Evolutionary conservation across 2,888 invertebrate genomes (phyloP), one percentile per base, ranked within the genome.

Genomic region (Andricus curvator): DNA sequence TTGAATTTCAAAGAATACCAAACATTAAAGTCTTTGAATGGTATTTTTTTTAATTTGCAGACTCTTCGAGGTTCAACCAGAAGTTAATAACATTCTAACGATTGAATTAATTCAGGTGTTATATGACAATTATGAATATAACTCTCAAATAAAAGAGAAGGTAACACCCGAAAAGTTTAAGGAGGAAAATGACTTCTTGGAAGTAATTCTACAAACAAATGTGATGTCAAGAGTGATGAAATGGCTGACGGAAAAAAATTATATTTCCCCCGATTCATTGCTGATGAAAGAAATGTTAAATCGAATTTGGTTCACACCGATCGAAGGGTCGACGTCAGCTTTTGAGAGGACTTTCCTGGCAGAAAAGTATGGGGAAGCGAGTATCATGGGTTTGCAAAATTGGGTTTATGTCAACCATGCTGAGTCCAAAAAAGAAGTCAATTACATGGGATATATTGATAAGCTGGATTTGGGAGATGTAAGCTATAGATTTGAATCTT

Each of bases 281-380:
- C 95, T 95, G 77, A 96, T 96, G 88, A 94, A 95, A 82, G 96
- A 96, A 85, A 94, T 95, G 56, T 91, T 97, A 8, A 95, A 95
- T 88, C 95, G 95, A 81, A 93, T 97, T 17, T 97, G 97, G 97
- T 97, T 97, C 88, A 95, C 96, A 3, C 94, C 97, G 85, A 96
- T 96, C 66, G 94, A 94, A 87, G 96, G 96, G 44, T 94, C 98
- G 77, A 98, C 98, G 80, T 97, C 97, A 60, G 98, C 97, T 5
- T 98, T 98, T 90, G 98, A 99, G 92, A 98, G 99, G 89, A 95
- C 98, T 25, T 98, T 98, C 91, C 94, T 97, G 1, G 97, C 97
- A 0, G 98, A 99, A 94, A 94, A 96, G 0, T 97, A 97, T 91
- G 95, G 96, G 86, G 95, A 94, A 60, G 95, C 95, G 85, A 95